Evolutionary conservation across 2,113 vertebrate species (phyloP), one percentile per base, ranked within the genome.

Genomic region (Muntiacus reevesi): DNA sequence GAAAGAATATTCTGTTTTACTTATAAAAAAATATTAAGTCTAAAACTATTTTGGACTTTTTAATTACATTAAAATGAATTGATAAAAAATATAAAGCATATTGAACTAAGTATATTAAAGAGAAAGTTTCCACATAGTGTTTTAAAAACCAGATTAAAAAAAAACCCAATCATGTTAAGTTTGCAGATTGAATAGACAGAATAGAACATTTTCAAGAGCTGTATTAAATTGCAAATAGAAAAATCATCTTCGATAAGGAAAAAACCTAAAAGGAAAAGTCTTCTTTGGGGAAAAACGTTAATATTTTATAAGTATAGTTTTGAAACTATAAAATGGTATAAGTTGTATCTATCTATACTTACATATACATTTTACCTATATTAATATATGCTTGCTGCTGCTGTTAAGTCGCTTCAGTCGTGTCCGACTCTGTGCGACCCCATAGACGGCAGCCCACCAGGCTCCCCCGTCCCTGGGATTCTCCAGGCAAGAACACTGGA

Each of bases 111-210:
- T 30, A 83, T 88, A 95, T 84, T 57, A 89, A 9, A 36, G 36
- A 36, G 5, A 92, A 93, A 50, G 21, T 87, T 97, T 89, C 87
- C 76, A 45, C 7, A 79, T 1, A 52, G 33, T 79, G 7, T 94
- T 96, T 92, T 76, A 87, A 94, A n/a, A 94, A 14, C 3, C n/a
- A 92, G 36, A 21, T 64, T 96, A 17, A 83, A 52, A 94, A 25
- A 90, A 89, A 94, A 78, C 82, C 19, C 19, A 85, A 96, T 97
- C 86, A 95, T 45, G 76, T 52, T 89, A 83, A 60, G 5, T 60
- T 89, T 94, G 23, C 33, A 82, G 87, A 90, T 90, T 86, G 92
- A 97, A 74, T 16, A 84, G 17, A 95, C 64, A 92, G 45, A 81
- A 87, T 28, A 89, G 57, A 91, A 71, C 27, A 50, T 60, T 93